Percentiles rank a stretch among this genome's conserved stretches.
These are phyloP conservation scores for Solenopsis fugax DNA, from an alignment of 1,140 invertebrate genomes.

Conservation along the genomic window DNA sequence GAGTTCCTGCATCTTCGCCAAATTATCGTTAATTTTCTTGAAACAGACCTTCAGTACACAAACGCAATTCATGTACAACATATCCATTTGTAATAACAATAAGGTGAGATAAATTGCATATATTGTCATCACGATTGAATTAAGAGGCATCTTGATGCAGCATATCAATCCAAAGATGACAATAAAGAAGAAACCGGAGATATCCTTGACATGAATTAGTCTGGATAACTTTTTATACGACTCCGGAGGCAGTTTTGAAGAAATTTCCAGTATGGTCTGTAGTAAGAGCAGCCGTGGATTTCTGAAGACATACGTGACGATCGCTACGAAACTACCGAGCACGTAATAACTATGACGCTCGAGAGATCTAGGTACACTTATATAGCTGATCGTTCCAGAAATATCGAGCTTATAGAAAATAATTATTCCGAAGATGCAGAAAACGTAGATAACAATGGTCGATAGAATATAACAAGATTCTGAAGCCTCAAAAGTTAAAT, in stretches of 20 bases:
- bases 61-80: conserved; percentile 80
- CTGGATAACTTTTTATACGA: conserved; percentile 71
- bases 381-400: conserved; percentile 4
- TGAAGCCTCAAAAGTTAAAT: conserved; percentile 37
- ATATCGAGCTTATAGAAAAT: conserved; percentile 74
- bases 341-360: conserved; percentile 75
- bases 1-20: conserved; percentile 67
- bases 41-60: conserved; percentile 78
- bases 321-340: conserved; percentile 38
- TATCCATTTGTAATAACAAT: conserved; percentile 76
- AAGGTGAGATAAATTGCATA: conserved; percentile 68
- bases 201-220: conserved; percentile 78
- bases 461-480: conserved; percentile 56
- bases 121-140: conserved; percentile 29
- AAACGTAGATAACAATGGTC: conserved; percentile 47
- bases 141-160: neutral
- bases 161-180: conserved; percentile 58
- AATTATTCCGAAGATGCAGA: neutral
- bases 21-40: conserved; percentile 73
- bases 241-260: conserved; percentile 69
- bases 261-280: conserved; percentile 61
- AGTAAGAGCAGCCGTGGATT: conserved; percentile 67
- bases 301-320: conserved; percentile 62
- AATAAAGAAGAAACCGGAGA: conserved; percentile 74
- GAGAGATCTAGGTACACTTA: conserved; percentile 66